phyloP scores from a whole-genome alignment of 2,888 invertebrate species.

The Esperia sulphurella region DNA sequence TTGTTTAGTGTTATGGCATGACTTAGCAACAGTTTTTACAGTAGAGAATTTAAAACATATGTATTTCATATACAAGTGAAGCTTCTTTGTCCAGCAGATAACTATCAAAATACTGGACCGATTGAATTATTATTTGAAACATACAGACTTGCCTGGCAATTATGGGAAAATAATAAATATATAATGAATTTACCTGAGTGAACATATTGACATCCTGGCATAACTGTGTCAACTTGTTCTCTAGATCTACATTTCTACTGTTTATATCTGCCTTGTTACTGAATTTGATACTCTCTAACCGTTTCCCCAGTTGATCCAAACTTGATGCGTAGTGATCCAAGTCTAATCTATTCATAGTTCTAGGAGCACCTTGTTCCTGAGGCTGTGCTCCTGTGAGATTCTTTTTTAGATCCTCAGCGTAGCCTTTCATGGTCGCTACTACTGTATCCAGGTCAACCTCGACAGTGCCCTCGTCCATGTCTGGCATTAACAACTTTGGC shows the following conservation, averaged over 20 bases:
- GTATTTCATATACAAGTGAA: no score
- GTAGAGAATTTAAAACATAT: no score
- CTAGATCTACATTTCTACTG: slow-evolving; percentile 47
- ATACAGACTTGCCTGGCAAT: no score
- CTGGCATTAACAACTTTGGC: slow-evolving; percentile 52
- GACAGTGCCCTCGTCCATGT: slow-evolving; percentile 42
- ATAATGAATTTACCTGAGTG: slow-evolving; percentile 51
- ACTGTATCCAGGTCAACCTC: slow-evolving; percentile 50
- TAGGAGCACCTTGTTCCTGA: slow-evolving; percentile 15
- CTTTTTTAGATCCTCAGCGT: slow-evolving; percentile 54
- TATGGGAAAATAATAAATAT: no score
- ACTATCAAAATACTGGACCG: no score
- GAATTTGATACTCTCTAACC: slow-evolving; percentile 48
- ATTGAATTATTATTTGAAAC: no score
- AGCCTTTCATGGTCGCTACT: slow-evolving; percentile 48
- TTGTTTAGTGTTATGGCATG: no score
- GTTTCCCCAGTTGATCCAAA: slow-evolving; percentile 56
- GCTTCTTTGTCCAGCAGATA: no score
- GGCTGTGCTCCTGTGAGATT: slow-evolving; percentile 28
- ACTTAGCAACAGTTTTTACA: no score
- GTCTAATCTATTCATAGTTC: slow-evolving; percentile 28
- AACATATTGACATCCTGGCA: slow-evolving; percentile 60
- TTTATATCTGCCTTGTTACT: slow-evolving; percentile 31
- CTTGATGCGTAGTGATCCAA: slow-evolving; percentile 50
- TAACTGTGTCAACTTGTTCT: slow-evolving; percentile 47